These are phyloP conservation scores for Xiphorhynchus erythropygius DNA, from an alignment of 2,797 vertebrate species.

Conservation along the genomic window DNA sequence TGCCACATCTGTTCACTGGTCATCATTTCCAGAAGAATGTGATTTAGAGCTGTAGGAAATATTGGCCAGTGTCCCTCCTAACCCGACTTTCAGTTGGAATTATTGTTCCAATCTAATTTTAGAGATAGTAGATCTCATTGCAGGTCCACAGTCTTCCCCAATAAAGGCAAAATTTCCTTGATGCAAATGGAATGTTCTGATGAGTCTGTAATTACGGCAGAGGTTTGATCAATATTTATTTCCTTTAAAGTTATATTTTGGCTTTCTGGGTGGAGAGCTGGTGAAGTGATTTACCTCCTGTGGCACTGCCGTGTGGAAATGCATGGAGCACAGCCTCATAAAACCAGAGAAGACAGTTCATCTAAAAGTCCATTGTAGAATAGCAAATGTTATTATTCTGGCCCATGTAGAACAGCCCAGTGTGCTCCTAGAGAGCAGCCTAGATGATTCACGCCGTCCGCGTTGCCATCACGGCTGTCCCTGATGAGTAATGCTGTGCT, in stretches of 20 bases:
- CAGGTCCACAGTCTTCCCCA: not conserved
- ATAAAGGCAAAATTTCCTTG: not conserved
- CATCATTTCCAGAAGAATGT: not conserved
- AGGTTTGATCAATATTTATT: not conserved
- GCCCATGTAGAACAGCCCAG: not conserved
- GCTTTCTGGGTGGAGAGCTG: not conserved
- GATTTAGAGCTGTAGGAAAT: not conserved
- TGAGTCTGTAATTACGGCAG: not conserved
- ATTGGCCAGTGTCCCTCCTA: not conserved
- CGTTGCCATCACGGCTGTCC: not conserved
- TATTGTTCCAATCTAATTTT: not conserved
- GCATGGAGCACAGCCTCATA: not conserved
- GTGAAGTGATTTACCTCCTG: not conserved
- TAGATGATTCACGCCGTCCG: not conserved
- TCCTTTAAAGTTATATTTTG: not conserved
- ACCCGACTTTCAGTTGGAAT: not conserved
- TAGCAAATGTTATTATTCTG: not conserved
- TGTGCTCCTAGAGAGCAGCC: conserved; percentile 2
- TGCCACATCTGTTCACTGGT: not conserved
- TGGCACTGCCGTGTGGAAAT: not conserved
- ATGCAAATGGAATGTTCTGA: not conserved
- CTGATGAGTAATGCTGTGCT: not conserved
- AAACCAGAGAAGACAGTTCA: not conserved
- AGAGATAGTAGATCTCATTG: not conserved
- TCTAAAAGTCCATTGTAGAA: not conserved